Evolutionary conservation across 35 echinoderm and acorn worm species (phyloP), one percentile per base, ranked within the genome.

Genomic region (Strongylocentrotus purpuratus): DNA sequence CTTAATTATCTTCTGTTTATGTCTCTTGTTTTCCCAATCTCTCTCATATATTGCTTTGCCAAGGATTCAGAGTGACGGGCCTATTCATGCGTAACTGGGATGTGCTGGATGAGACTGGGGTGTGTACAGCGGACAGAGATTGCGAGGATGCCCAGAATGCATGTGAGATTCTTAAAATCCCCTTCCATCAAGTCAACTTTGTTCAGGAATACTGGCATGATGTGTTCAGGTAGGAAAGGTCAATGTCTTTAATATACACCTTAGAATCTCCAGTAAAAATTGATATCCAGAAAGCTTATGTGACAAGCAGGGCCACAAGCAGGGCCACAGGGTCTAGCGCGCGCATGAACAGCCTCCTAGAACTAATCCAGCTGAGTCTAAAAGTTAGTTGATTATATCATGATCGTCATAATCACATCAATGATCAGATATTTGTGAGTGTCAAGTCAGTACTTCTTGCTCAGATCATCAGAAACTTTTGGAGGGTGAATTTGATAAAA

Each of bases 41-140:
- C 7, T 78, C 65, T 28, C 0, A 4, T 78, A 7, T n/a, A n/a
- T 78, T 28, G 6, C 5, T 78, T n/a, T 22, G 2, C 12, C 31
- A 15, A 99, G 97, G 97, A 33, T 97, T 96, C 92, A 52, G 90
- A 87, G 98, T 99, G 48, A 97, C 98, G 5, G 98, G 98, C 31
- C 60, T 99, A 5, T 99, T 97, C 33, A 99, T 99, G 98, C 95
- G 97, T 48, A 99, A 99, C 87, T 99, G 98, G 98, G 98, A 99
- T 35, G 88, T 87, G 9, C 33, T 99, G 45, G 98, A 99, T 97
- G 98, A 99, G 70, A 97, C 97, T 7, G 98, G 98, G 52, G 96
- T 96, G 22, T 99, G 98, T 92, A 48, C 92, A 45, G 97, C 97
- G 22, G 97, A 99, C 85, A 95, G 85, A 61, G 98, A 99, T 85